Evolutionary conservation across 2,888 invertebrate species (phyloP).

Genomic region (Pegoplata infirma): DNA sequence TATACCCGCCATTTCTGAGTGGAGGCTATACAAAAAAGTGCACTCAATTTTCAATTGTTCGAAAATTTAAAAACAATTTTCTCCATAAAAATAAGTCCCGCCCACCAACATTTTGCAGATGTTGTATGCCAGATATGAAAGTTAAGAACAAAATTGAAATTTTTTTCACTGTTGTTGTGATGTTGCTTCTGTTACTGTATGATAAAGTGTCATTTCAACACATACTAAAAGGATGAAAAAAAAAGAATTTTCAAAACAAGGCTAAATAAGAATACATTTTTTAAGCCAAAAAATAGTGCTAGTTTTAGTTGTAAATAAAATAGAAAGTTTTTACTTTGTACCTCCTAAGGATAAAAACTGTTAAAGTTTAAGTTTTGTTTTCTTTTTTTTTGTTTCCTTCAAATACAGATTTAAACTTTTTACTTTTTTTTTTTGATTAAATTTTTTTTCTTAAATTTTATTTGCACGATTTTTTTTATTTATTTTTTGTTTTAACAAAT

Average conservation of each 20-base stretch:
- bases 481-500: conserved; percentile 34
- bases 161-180: neutral
- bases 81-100: neutral
- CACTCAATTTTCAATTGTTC: no score
- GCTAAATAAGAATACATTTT: conserved; percentile 26
- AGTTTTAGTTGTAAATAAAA: conserved; percentile 11
- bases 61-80: no score
- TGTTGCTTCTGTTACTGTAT: conserved; percentile 15
- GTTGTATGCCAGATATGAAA: neutral
- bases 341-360: neutral
- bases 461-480: conserved; percentile 7
- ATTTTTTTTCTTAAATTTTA: neutral
- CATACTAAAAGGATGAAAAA: conserved; percentile 37
- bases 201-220: conserved; percentile 56
- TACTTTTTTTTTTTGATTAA: conserved; percentile 1
- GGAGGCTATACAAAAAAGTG: no score
- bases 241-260: conserved; percentile 20
- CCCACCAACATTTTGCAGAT: neutral
- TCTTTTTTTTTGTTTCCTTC: conserved; percentile 29
- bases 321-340: conserved; percentile 21
- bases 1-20: no score
- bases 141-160: neutral
- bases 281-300: neutral
- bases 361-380: conserved; percentile 25
- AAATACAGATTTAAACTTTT: conserved; percentile 47